These are phyloP conservation scores for Helicoverpa assulta DNA, from an alignment of 2,888 invertebrate species.

Conservation along the genomic window DNA sequence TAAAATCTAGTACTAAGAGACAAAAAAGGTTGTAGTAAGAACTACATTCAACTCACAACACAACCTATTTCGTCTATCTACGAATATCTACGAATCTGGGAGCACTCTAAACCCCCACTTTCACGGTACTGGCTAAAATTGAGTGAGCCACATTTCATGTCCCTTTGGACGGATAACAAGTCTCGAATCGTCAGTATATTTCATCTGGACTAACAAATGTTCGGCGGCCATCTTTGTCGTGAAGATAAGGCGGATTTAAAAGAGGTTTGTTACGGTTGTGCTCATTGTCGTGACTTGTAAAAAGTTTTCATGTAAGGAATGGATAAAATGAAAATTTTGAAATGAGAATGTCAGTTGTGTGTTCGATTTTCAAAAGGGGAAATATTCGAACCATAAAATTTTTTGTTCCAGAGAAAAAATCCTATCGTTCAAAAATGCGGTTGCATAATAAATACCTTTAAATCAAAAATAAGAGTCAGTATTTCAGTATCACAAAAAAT, in stretches of 20 bases:
- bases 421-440: too few species aligned
- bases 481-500: background rate
- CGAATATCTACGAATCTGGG: slow-evolving; percentile 20
- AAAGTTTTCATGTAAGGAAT: background rate
- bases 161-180: slow-evolving; percentile 32
- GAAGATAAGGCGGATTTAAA: slow-evolving; percentile 7
- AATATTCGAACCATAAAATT: too few species aligned
- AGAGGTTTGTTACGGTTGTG: background rate
- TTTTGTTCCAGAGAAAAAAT: too few species aligned
- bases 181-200: slow-evolving; percentile 28
- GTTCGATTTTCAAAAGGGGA: too few species aligned
- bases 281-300: background rate
- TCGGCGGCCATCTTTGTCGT: slow-evolving; percentile 28
- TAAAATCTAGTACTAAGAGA: too few species aligned
- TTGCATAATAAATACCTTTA: too few species aligned
- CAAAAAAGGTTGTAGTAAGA: too few species aligned
- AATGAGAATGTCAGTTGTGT: too few species aligned
- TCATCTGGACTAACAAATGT: slow-evolving; percentile 43
- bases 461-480: background rate
- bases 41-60: too few species aligned
- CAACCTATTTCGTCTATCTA: background rate
- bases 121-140: slow-evolving; percentile 20
- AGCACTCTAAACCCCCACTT: slow-evolving; percentile 15
- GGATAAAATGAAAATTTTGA: background rate
- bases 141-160: slow-evolving; percentile 28